Conservation (phyloP, 2,888 invertebrate species). For the Lottia scabra region DNA sequence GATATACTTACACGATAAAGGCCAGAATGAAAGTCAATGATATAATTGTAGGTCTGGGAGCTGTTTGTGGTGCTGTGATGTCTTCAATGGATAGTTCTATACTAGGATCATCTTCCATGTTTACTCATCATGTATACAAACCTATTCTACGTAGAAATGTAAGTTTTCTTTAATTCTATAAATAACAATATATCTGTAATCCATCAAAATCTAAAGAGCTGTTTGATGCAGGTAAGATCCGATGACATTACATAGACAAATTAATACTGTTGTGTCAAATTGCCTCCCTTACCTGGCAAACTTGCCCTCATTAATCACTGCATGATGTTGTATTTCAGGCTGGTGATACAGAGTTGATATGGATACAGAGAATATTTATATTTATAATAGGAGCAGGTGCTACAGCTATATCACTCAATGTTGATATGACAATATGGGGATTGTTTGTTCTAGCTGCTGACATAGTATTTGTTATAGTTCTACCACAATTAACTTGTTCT, state of each 20-base stretch:
- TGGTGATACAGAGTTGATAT: constrained; percentile 35
- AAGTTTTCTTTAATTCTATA: neutral
- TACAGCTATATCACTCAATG: constrained; percentile 37
- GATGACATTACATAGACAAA: no score
- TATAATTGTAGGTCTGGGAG: constrained; percentile 35
- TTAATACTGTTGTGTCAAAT: no score
- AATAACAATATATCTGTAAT: no score
- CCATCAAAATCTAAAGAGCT: no score
- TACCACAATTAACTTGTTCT: constrained; percentile 53
- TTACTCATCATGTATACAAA: constrained; percentile 53
- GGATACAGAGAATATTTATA: constrained; percentile 39
- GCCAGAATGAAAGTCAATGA: no score
- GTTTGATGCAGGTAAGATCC: no score
- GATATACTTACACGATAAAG: no score
- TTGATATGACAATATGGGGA: constrained; percentile 41
- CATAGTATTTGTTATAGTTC: constrained; percentile 53
- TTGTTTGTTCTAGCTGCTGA: constrained; percentile 55
- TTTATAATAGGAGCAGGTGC: constrained; percentile 36
- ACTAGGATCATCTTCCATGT: constrained; percentile 47
- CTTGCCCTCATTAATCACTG: neutral
- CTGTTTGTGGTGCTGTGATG: constrained; percentile 56
- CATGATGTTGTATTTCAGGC: constrained; percentile 29
- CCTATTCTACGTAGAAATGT: constrained; percentile 36
- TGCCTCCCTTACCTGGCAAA: no score
- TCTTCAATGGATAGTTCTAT: constrained; percentile 54